Evolutionary conservation across 2,888 invertebrate genomes (phyloP), one percentile per base, ranked within the genome.

Genomic region (Dorcus hopei): DNA sequence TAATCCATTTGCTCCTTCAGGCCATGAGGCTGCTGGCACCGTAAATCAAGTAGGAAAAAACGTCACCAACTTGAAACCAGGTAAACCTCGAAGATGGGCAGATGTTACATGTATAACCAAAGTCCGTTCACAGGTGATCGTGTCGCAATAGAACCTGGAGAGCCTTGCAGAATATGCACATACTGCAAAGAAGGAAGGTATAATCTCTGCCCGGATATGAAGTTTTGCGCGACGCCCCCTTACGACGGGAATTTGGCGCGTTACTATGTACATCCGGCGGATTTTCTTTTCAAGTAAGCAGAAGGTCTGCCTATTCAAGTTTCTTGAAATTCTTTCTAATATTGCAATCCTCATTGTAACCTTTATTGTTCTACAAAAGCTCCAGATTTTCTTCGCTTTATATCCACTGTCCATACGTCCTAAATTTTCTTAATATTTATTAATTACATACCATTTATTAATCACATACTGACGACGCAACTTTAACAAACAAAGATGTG

Each of bases 141-240:
- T 64, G 96, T 97, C 3, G 95, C 95, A 1, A 89, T 97, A 65
- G 97, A 97, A 79, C 97, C 97, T 0, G 97, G 96, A 8, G 89
- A 93, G 58, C 88, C 92, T 2, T 98, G 97, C 73, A 85, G 93
- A 54, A 79, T 80, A 53, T 98, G 97, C 76, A 81, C 84, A 45
- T 89, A 85, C 75, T 98, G 97, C 80, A 95, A 93, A 80, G 82
- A 80, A 58, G 97, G 97, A 42, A 83, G 85, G 59, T 98, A 98
- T 80, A 95, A 98, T 80, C 83, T 97, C 45, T 98, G 98, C 68
- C 83, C 85, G 0, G 91, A 92, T 54, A 89, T 97, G 77, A 73
- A 81, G 54, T 97, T 97, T 81, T 94, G 94, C 78, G 97, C 97
- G 11, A 97, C 97, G 0, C 97, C 97, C 1, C 97, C 97, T 0